These are phyloP conservation scores for Hydropotes inermis DNA, from an alignment of 2,113 vertebrate species.

Conservation along the genomic window DNA sequence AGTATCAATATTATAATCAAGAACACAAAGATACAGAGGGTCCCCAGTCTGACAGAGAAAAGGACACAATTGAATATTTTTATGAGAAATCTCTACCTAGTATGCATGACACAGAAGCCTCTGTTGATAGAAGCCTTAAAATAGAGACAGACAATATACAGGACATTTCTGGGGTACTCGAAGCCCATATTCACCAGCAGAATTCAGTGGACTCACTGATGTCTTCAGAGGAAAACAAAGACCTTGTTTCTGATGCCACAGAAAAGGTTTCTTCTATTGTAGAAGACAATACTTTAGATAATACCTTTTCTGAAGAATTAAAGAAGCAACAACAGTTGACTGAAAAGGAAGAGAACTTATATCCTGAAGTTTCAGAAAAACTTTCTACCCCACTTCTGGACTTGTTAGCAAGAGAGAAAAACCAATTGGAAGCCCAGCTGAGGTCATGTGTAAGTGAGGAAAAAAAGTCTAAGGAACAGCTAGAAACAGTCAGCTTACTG, in stretches of 20 bases:
- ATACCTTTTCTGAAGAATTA: constrained; percentile 76
- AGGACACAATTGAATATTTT: constrained; percentile 57
- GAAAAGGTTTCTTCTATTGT: constrained; percentile 52
- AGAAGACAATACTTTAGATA: constrained; percentile 70
- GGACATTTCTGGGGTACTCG: constrained; percentile 36
- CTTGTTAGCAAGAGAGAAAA: constrained; percentile 83
- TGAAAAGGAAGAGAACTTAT: constrained; percentile 74
- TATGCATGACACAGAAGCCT: constrained; percentile 59
- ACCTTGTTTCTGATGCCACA: constrained; percentile 51
- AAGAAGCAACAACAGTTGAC: constrained; percentile 73
- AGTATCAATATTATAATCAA: constrained; percentile 71
- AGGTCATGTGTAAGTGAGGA: constrained; percentile 71
- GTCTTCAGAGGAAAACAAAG: constrained; percentile 61
- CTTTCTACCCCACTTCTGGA: constrained; percentile 84
- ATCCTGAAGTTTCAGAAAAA: constrained; percentile 69
- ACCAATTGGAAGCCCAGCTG: constrained; percentile 80
- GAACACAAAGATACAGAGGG: constrained; percentile 65
- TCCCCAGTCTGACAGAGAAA: constrained; percentile 62
- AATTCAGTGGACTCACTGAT: constrained; percentile 72
- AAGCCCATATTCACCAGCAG: constrained; percentile 55
- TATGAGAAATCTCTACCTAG: constrained; percentile 67
- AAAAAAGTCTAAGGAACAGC: constrained; percentile 72
- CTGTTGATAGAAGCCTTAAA: constrained; percentile 57
- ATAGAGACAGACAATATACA: constrained; percentile 40
- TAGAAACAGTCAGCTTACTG: constrained; percentile 83